A percentile compares a stretch with the other conserved stretches of the same genome.
phyloP scores from a whole-genome alignment of 2,888 invertebrate species.

The Cantharis rufa region DNA sequence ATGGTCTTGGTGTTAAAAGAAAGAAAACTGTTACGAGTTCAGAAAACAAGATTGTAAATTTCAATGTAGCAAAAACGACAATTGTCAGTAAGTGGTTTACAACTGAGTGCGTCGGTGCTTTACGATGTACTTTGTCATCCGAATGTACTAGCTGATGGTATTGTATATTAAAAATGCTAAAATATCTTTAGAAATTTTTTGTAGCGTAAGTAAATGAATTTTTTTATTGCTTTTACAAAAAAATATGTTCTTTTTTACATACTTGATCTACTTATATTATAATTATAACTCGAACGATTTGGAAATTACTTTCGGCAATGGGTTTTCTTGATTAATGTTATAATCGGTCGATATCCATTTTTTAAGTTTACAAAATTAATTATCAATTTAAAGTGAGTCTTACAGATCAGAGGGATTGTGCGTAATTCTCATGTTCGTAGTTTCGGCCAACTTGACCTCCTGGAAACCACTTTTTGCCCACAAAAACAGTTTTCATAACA shows the following conservation, averaged over 20 bases:
- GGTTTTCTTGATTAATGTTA: too few relatives aligned
- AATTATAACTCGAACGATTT: too few relatives aligned
- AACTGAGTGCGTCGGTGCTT: not conserved
- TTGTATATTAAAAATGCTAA: not conserved
- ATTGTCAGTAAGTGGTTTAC: not conserved
- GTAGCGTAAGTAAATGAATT: not conserved
- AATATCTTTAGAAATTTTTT: not conserved
- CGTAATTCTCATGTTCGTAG: too few relatives aligned
- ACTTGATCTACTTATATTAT: not conserved
- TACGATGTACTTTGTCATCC: not conserved
- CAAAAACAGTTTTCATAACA: too few relatives aligned
- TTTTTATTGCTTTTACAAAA: not conserved
- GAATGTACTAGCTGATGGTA: not conserved
- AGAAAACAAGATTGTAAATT: not conserved
- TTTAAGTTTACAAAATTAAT: too few relatives aligned
- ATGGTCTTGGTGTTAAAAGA: not conserved
- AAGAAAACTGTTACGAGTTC: not conserved
- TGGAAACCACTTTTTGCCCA: too few relatives aligned
- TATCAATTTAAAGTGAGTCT: too few relatives aligned
- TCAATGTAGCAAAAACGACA: not conserved
- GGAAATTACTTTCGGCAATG: too few relatives aligned
- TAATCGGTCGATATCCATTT: too few relatives aligned
- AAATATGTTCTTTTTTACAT: not conserved
- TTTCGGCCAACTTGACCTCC: too few relatives aligned
- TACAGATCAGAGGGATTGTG: too few relatives aligned